Evolutionary conservation across 2,888 invertebrate genomes (phyloP).

Genomic region (Cantharis lateralis): DNA sequence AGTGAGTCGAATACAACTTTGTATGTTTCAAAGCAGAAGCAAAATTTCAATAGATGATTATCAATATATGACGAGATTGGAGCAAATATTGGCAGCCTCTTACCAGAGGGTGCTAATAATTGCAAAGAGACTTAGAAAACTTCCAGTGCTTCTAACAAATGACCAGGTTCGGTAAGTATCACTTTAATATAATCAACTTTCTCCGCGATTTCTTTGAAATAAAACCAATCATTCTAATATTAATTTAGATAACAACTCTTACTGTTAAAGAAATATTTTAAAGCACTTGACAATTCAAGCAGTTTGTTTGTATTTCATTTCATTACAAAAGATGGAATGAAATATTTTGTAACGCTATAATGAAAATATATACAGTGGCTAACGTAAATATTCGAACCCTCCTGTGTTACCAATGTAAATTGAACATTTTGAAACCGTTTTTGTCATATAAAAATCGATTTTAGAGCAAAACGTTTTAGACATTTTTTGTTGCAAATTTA

Average conservation of each 20-base stretch:
- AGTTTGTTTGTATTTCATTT: not conserved
- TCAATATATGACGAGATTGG: not conserved
- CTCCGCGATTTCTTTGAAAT: not conserved
- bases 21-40: not conserved
- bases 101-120: not conserved
- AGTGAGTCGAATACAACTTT: not conserved
- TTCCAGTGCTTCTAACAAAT: not conserved
- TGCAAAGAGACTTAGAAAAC: not conserved
- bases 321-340: no score
- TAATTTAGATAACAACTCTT: not conserved
- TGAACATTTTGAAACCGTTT: no score
- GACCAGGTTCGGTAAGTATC: not conserved
- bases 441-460: no score
- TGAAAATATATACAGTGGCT: no score
- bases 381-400: no score
- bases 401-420: no score
- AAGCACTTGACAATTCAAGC: not conserved
- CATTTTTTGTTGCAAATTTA: no score
- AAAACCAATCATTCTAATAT: not conserved
- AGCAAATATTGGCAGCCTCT: not conserved
- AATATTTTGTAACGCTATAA: no score
- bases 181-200: no score
- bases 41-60: not conserved
- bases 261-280: not conserved
- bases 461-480: no score